Base-by-base conservation (phyloP, 2,113 vertebrate genomes). In the Calyptommatus sinebrachiatus region DNA sequence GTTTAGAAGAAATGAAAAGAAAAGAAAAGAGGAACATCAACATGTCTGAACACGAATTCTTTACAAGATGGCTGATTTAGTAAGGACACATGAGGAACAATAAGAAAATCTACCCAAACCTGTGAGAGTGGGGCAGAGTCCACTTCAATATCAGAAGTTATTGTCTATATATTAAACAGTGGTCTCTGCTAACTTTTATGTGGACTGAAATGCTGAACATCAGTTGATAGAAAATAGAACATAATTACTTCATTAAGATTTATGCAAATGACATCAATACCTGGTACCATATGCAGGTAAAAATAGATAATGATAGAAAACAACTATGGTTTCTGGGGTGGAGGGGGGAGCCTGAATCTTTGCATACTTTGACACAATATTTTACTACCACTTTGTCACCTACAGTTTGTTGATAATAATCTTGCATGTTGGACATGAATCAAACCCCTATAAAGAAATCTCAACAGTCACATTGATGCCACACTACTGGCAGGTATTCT, bases 271-370 rank as follows among this genome's bases (percentile, higher is more conserved):
- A 85, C 78, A 79, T 67, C 41, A n/a, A 14, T 63, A 29, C 48
- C 61, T 48, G 50, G 84, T 73, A 84, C 3, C 71, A 11, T 0
- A 26, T 1, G 16, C 9, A 60, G 50, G 1, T 31, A 26, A 78
- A 88, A 85, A 80, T 0, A 84, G 68, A 80, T 45, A 2, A 35
- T 46, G 45, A 26, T 71, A 5, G 86, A 77, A 77, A 82, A 68
- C 1, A 70, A n/a, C 41, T 77, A n/a, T 69, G 3, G 1, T 1
- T 22, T 41, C 35, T 41, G 35, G 2, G 35, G 2, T 41, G 35
- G 35, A n/a, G 1, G 57, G 45, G 11, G 73, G 57, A 48, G 73
- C 65, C 0, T 60, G 8, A 8, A 53, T 81, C 26, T 53, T 28
- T 1, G 69, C 78, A 14, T 70, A 1, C 18, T 83, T 41, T 10